These are phyloP conservation scores for Spodoptera littoralis DNA, from an alignment of 2,888 invertebrate genomes.

Conservation along the genomic window DNA sequence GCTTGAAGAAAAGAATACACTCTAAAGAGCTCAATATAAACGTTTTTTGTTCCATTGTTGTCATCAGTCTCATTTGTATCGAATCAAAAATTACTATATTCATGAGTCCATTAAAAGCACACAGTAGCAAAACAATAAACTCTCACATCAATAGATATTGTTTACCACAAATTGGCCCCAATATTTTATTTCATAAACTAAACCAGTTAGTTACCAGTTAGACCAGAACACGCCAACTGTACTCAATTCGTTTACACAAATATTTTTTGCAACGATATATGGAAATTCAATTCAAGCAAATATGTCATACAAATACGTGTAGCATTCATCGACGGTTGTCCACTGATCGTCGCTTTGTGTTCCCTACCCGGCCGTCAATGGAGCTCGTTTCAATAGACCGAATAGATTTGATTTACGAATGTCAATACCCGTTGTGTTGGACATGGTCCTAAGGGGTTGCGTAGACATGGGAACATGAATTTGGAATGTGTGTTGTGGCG, in stretches of 20 bases:
- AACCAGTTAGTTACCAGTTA: constrained; percentile 13
- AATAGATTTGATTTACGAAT: constrained; percentile 70
- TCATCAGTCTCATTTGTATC: no score
- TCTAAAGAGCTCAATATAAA: no score
- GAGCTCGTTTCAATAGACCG: constrained; percentile 56
- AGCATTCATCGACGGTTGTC: constrained; percentile 45
- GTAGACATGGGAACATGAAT: constrained; percentile 25
- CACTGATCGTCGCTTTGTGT: constrained; percentile 31
- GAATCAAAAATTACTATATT: no score
- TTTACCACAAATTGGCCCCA: constrained; percentile 14
- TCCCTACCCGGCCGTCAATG: constrained; percentile 42
- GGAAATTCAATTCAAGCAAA: constrained; percentile 43
- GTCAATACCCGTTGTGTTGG: constrained; percentile 53
- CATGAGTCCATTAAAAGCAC: no score
- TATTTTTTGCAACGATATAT: constrained; percentile 5
- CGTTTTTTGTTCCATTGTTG: no score
- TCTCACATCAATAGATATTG: background rate
- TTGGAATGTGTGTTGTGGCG: constrained; percentile 8
- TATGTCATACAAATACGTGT: constrained; percentile 35
- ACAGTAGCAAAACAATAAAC: background rate
- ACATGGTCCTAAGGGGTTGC: constrained; percentile 46
- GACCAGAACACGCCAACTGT: constrained; percentile 8
- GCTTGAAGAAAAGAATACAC: no score
- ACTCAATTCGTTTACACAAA: constrained; percentile 15
- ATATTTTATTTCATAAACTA: constrained; percentile 23